Percentiles rank a stretch among this genome's conserved stretches.
Evolutionary conservation across 2,797 vertebrate genomes (phyloP).

Genomic region (Yasuhikotakia modesta): DNA sequence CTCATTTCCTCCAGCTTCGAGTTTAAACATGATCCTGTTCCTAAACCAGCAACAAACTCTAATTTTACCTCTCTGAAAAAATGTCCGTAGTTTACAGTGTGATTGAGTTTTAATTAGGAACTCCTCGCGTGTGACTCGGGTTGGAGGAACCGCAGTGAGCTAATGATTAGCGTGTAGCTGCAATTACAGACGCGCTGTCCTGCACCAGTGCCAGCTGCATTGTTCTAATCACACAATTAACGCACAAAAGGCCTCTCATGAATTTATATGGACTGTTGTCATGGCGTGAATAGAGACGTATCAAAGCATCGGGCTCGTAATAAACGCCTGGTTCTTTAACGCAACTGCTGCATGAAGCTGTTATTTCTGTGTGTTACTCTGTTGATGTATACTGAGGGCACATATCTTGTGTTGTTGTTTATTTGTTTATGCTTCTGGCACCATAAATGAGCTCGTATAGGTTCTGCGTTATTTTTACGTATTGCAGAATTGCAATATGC

Average conservation of each 20-base stretch:
- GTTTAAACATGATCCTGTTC: conserved; percentile 15
- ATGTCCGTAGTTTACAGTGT: conserved; percentile 42
- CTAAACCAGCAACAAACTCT: conserved; percentile 9
- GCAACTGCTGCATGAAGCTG: conserved; percentile 20
- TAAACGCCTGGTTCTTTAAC: conserved; percentile 41
- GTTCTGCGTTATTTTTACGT: neutral
- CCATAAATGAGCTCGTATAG: conserved; percentile 11
- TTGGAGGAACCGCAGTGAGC: conserved; percentile 25
- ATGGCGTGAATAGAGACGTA: conserved; percentile 19
- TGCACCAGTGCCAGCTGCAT: conserved; percentile 38
- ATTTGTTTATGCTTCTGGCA: conserved; percentile 12
- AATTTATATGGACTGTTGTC: conserved; percentile 47
- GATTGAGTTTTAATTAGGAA: conserved; percentile 57
- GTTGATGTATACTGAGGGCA: conserved; percentile 9
- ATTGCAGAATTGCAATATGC: neutral
- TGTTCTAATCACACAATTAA: conserved; percentile 60
- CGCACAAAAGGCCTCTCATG: conserved; percentile 38
- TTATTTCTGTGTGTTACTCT: conserved; percentile 27
- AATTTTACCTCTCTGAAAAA: conserved; percentile 39
- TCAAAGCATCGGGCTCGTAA: conserved; percentile 28
- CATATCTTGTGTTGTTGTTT: neutral
- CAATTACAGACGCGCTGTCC: conserved; percentile 42
- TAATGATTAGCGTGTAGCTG: conserved; percentile 40
- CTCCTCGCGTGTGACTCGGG: conserved; percentile 15
- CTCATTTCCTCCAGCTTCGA: conserved; percentile 19